A percentile compares a stretch with the other conserved stretches of the same genome.
Conservation (phyloP, 64 coral and sea anemone species). For the Montipora cactus region DNA sequence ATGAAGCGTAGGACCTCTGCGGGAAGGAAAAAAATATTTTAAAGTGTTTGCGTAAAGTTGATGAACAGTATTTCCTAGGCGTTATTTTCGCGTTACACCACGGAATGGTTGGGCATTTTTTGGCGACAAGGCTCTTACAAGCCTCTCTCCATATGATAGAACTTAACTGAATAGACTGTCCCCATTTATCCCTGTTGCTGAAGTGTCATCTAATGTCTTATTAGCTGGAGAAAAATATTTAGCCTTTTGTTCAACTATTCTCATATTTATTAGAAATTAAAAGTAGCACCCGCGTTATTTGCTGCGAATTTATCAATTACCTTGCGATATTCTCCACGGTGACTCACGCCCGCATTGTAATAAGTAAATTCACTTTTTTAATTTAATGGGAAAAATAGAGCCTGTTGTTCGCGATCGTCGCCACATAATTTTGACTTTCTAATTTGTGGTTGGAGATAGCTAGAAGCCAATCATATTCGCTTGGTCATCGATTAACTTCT, state of each 20-base stretch:
- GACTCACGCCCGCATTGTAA: constrained; percentile 33
- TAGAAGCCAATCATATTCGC: neutral
- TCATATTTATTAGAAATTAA: constrained; percentile 65
- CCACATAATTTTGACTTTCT: constrained; percentile 11
- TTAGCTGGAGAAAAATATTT: constrained; percentile 16
- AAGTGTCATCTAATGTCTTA: constrained; percentile 30
- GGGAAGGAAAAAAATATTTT: constrained; percentile 54
- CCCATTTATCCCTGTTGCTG: neutral
- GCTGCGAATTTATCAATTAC: constrained; percentile 46
- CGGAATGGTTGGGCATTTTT: neutral
- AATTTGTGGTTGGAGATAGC: constrained; percentile 32
- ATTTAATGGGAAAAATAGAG: constrained; percentile 25
- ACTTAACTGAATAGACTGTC: neutral
- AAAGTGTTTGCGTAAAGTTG: constrained; percentile 61
- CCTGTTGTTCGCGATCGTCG: constrained; percentile 2
- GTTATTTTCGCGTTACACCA: neutral
- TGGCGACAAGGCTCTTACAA: neutral
- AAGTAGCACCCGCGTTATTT: constrained; percentile 31
- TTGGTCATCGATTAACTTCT: neutral
- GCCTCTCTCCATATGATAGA: neutral
- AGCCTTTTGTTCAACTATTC: constrained; percentile 48
- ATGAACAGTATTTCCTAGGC: constrained; percentile 27
- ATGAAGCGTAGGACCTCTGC: constrained; percentile 32
- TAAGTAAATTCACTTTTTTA: constrained; percentile 62
- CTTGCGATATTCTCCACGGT: neutral